These are phyloP conservation scores for Cirrhinus molitorella DNA, from an alignment of 2,797 vertebrate genomes.

Conservation along the genomic window DNA sequence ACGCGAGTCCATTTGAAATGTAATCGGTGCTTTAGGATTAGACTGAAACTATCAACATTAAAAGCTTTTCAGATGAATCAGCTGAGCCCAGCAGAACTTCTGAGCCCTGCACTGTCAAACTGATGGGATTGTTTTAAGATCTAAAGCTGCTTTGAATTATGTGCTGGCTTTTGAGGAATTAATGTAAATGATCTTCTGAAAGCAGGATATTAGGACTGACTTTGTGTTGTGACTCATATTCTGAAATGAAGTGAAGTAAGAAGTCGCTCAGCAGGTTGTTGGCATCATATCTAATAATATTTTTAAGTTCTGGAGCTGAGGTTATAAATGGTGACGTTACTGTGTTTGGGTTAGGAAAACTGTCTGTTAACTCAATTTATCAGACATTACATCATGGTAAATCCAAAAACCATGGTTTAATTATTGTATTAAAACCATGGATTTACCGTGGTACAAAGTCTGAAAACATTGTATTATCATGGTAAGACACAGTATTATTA, in stretches of 20 bases:
- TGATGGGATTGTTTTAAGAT: background rate
- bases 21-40: conserved; percentile 9
- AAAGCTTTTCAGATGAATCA: conserved; percentile 39
- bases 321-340: background rate
- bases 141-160: conserved; percentile 10
- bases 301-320: background rate
- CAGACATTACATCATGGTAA: background rate
- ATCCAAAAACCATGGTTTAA: too few species aligned
- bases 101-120: background rate
- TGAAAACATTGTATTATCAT: background rate
- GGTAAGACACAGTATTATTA: background rate
- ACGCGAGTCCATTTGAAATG: conserved; percentile 7
- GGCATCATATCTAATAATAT: background rate
- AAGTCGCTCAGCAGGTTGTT: background rate
- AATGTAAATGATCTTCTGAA: background rate
- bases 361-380: background rate
- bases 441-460: too few species aligned
- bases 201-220: background rate
- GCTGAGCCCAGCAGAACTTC: background rate
- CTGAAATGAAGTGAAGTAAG: conserved; percentile 1
- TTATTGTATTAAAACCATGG: too few species aligned
- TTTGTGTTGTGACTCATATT: conserved; percentile 9
- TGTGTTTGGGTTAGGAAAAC: too few species aligned
- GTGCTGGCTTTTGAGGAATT: background rate
- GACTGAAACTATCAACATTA: conserved; percentile 18